Conservation (phyloP, 2,888 invertebrate genomes). For the Uropetala carovei region DNA sequence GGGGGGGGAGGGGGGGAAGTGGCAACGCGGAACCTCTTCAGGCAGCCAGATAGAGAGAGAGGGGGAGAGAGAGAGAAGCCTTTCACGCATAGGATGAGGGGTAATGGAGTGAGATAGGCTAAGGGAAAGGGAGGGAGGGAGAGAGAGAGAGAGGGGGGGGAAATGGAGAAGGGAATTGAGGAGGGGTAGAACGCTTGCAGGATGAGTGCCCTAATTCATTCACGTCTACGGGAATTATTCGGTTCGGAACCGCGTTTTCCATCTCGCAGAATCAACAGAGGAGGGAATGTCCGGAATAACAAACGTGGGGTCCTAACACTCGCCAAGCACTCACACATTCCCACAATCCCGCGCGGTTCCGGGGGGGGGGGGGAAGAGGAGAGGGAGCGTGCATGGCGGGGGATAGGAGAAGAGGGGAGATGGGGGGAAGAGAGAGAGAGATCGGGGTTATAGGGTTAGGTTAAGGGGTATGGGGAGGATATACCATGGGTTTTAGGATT, state of each 20-base stretch:
- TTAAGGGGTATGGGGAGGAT: background rate
- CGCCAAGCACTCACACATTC: background rate
- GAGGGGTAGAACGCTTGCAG: no score
- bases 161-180: background rate
- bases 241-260: slow-evolving; percentile 35
- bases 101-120: no score
- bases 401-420: no score
- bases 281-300: slow-evolving; percentile 21
- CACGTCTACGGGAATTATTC: slow-evolving; percentile 34
- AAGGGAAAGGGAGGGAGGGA: no score
- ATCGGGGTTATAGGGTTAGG: background rate
- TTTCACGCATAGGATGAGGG: no score
- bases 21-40: no score
- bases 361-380: no score
- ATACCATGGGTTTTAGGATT: background rate
- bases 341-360: background rate
- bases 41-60: no score
- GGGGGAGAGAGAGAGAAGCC: no score
- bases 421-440: background rate
- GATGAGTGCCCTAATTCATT: slow-evolving; percentile 25
- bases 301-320: background rate
- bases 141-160: no score
- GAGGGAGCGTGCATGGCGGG: background rate
- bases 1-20: no score
- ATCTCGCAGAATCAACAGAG: slow-evolving; percentile 18